Percentiles rank a stretch among this genome's conserved stretches.
phyloP scores from a whole-genome alignment of 2,797 vertebrate genomes.

The Xerus rutilus region DNA sequence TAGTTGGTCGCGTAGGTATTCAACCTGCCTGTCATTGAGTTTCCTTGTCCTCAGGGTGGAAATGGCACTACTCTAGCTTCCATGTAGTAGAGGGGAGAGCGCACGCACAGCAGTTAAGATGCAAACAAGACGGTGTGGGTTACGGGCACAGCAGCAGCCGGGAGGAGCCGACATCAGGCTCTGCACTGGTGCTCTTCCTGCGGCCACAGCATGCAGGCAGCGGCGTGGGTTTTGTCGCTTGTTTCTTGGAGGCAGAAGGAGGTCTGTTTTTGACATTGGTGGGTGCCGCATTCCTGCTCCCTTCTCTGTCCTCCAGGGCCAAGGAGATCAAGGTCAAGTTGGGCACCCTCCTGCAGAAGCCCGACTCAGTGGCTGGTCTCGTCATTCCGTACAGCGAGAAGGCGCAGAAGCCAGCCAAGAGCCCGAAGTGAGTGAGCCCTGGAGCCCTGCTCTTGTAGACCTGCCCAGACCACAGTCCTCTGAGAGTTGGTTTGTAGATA shows the following conservation, averaged over 20 bases:
- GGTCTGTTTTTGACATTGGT: background rate
- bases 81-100: background rate
- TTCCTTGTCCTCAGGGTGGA: background rate
- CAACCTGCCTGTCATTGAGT: background rate
- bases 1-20: background rate
- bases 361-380: conserved; percentile 94
- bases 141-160: background rate
- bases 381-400: conserved; percentile 96
- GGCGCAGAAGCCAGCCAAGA: conserved; percentile 93
- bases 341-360: conserved; percentile 97
- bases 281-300: background rate
- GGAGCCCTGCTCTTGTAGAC: background rate
- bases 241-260: background rate
- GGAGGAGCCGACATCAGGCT: background rate
- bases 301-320: conserved; percentile 89
- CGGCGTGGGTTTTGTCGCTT: background rate
- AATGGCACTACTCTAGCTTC: too few species aligned
- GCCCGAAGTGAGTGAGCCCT: conserved; percentile 93
- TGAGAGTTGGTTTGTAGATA: background rate
- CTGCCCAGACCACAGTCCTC: background rate
- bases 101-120: background rate
- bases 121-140: background rate
- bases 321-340: conserved; percentile 98
- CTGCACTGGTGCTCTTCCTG: background rate
- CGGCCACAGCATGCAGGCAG: background rate